These are phyloP conservation scores for Psittacara wagleri DNA, from an alignment of 2,113 vertebrate species.

Conservation along the genomic window DNA sequence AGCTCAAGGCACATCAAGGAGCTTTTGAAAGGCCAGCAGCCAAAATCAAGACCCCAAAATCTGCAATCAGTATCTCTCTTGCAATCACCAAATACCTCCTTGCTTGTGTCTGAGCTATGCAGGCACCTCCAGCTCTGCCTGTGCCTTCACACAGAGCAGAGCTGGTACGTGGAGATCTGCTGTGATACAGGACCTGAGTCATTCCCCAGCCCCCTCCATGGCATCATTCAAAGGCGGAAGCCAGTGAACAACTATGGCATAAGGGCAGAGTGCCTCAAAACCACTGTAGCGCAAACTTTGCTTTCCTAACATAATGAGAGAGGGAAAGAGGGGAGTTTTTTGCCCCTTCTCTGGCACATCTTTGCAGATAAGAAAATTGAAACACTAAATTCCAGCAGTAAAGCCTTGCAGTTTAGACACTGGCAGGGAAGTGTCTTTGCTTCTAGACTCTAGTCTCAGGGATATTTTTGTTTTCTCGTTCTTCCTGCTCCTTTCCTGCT, in stretches of 20 bases:
- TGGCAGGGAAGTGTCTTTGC: neutral
- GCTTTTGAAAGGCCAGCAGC: neutral
- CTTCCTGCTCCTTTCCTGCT: neutral
- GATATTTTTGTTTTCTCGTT: neutral
- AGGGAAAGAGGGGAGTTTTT: neutral
- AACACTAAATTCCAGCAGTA: neutral
- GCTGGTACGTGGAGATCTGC: neutral
- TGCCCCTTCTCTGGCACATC: neutral
- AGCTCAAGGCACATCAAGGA: neutral
- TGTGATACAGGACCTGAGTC: accelerated
- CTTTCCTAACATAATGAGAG: neutral
- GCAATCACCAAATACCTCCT: neutral
- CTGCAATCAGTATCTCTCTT: neutral
- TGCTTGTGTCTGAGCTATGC: neutral
- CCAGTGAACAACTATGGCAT: neutral
- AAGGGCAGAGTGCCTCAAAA: neutral
- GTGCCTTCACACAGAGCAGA: neutral
- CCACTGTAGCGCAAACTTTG: neutral
- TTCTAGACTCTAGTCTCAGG: neutral
- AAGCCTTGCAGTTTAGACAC: neutral
- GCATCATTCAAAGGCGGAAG: neutral
- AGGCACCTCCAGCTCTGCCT: neutral
- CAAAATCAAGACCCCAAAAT: neutral
- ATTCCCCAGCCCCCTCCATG: neutral
- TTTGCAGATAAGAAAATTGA: neutral